Evolutionary conservation across 2,888 invertebrate species (phyloP), one percentile per base, ranked within the genome.

Genomic region (Corbicula japonica): DNA sequence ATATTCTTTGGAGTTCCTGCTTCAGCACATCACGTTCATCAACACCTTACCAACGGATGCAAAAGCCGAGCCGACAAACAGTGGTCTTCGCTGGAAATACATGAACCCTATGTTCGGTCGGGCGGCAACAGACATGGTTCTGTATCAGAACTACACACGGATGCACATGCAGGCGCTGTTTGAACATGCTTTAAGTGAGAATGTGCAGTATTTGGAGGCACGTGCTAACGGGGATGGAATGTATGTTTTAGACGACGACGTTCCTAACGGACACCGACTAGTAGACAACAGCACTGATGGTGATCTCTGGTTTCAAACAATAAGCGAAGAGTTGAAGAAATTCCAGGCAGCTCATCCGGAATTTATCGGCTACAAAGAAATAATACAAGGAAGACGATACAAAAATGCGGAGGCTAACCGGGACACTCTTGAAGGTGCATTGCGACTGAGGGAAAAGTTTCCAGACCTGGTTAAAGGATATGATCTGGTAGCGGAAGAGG

Each of bases 201-300:
- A 77, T 41, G 75, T 83, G 1, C 83, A 83, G 44, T 83, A 80
- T 50, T 18, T 83, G 23, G 83, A 83, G 62, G 68, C 80, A 10
- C 66, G 80, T 38, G 18, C 66, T 2, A 60, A 60, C 26, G 60
- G 71, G 10, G 66, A 61, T 23, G 65, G 48, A 5, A 74, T 76
- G 21, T 66, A 71, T 23, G 77, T 74, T 48, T 35, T 77, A 5
- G 26, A 80, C 10, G 83, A 83, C 34, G 6, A 54, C 0, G 35
- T 56, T 48, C 50, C 58, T 28, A 34, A 21, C n/a, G 80, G 83
- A 23, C 80, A 80, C 32, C 72, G 44, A 44, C 63, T 50, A 2
- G 69, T 80, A 23, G 80, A 80, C 23, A 68, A 80, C 21, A 26
- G 10, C 12, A 48, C 63, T n/a, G 35, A 60, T 10, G 80, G 76